Percentiles rank a stretch among this genome's conserved stretches.
These are phyloP conservation scores for Callopanchax toddi DNA, from an alignment of 2,113 vertebrate genomes.

Conservation along the genomic window DNA sequence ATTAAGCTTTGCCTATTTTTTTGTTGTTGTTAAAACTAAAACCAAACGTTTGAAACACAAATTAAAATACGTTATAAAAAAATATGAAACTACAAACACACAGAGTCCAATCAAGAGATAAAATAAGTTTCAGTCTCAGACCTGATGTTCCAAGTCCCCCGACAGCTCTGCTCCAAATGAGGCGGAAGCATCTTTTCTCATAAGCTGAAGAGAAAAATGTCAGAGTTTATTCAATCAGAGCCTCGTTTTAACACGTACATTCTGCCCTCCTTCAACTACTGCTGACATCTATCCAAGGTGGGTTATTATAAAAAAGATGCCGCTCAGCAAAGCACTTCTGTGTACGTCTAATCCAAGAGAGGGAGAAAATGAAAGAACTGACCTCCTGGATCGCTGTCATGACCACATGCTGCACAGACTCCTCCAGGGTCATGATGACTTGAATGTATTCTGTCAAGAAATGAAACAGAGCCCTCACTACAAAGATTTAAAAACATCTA, in stretches of 20 bases:
- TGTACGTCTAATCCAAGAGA: neutral
- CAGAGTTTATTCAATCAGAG: constrained; percentile 7
- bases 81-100: no score
- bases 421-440: constrained; percentile 97
- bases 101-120: neutral
- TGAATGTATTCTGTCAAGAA: constrained; percentile 89
- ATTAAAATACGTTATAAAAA: no score
- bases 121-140: constrained; percentile 70
- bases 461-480: constrained; percentile 15
- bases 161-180: constrained; percentile 80
- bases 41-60: no score
- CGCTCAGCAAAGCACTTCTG: neutral
- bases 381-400: constrained; percentile 99
- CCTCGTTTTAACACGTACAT: neutral
- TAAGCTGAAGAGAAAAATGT: constrained; percentile 81
- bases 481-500: neutral
- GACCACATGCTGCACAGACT: constrained; percentile 97
- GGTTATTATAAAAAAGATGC: no score
- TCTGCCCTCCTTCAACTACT: neutral
- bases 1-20: no score
- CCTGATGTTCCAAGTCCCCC: constrained; percentile 90
- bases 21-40: no score
- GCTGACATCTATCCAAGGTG: neutral
- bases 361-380: constrained; percentile 29
- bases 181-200: constrained; percentile 86